Evolutionary conservation across 2,797 vertebrate genomes (phyloP), one percentile per base, ranked within the genome.

Genomic region (Podargus strigoides): DNA sequence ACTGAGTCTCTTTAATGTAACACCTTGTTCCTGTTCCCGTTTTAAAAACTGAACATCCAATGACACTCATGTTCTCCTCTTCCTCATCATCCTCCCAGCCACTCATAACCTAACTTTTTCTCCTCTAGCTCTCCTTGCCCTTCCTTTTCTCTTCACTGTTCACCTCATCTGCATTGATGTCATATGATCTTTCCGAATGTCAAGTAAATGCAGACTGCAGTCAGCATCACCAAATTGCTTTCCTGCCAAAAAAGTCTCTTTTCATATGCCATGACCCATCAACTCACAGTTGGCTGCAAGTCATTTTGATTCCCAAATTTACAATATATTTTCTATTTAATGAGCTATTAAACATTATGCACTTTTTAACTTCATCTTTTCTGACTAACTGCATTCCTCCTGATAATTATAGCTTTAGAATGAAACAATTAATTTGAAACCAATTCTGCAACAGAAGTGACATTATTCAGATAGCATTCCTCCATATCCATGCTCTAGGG

Each of bases 341-440:
- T 91, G 91, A 96, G 74, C 89, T 94, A 59, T 94, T 94, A 94
- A 93, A 68, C 85, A 50, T 94, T 76, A 74, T 53, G 60, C 80
- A 93, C 74, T 93, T 96, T 82, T 93, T 5, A 85, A 89, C 85
- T 93, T 85, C 52, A 85, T 92, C 74, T 94, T 90, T 95, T 69
- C 83, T 93, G 49, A 87, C 87, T 97, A 94, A 91, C 79, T 86
- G 55, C 85, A 85, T 94, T 94, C 32, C 49, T 93, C 89, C 74
- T 72, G 89, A 87, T 96, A 96, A 96, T 96, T 91, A 94, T 70
- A 77, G 80, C 85, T 94, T 93, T 85, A 74, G 74, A 96, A 88
- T 85, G 87, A 94, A 96, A 95, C 91, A 96, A 82, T 94, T 96
- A 96, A 93, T 94, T 89, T 94, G 91, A 94, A 96, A 87, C 89